These are phyloP conservation scores for Bombylius discolor DNA, from an alignment of 2,888 invertebrate species.

Conservation along the genomic window DNA sequence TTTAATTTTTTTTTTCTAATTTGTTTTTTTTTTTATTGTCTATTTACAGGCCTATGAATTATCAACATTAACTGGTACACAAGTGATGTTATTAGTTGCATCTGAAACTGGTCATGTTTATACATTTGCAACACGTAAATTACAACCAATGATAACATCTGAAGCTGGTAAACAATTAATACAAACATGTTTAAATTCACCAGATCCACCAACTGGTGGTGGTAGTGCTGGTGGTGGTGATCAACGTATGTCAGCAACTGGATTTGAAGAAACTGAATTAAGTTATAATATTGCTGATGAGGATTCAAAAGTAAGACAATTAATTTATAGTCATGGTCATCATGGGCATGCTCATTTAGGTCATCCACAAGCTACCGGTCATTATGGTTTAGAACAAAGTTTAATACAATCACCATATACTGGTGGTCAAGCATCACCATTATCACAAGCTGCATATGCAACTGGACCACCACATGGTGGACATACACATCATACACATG, in stretches of 20 bases:
- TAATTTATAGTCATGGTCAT: conserved; percentile 69
- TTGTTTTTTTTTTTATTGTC: conserved; percentile 5
- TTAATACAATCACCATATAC: conserved; percentile 51
- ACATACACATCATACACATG: conserved; percentile 48
- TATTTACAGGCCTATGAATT: conserved; percentile 90
- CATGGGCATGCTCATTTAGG: conserved; percentile 56
- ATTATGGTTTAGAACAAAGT: conserved; percentile 57
- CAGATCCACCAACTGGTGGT: conserved; percentile 67
- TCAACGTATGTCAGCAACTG: conserved; percentile 95
- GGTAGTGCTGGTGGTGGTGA: conserved; percentile 47
- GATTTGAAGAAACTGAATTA: conserved; percentile 96
- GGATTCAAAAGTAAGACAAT: conserved; percentile 94
- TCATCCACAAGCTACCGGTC: conserved; percentile 46
- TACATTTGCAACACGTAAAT: conserved; percentile 95
- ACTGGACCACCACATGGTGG: conserved; percentile 29
- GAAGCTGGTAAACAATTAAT: conserved; percentile 94
- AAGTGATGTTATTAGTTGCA: conserved; percentile 98
- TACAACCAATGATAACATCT: conserved; percentile 99
- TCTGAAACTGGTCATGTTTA: conserved; percentile 99
- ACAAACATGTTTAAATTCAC: conserved; percentile 96
- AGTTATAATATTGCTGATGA: conserved; percentile 92
- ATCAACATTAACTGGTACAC: conserved; percentile 96
- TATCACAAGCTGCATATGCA: conserved; percentile 36
- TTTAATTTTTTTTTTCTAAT: no score
- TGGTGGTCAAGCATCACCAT: conserved; percentile 53